Percentiles rank a stretch among this genome's conserved stretches.
Conservation (phyloP, 2,113 vertebrate genomes). For the Platichthys stellatus region DNA sequence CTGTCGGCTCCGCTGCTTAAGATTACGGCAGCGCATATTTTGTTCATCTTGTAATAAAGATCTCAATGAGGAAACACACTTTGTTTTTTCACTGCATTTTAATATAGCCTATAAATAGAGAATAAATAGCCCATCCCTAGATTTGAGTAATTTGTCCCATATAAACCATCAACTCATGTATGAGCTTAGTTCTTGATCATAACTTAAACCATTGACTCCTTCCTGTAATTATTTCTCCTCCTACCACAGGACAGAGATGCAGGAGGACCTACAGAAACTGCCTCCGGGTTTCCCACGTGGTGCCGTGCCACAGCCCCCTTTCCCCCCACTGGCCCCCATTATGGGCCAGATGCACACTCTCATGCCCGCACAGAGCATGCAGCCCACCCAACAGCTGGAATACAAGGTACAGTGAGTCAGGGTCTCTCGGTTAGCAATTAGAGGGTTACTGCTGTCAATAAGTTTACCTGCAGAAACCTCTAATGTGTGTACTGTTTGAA, state of each 20-base stretch:
- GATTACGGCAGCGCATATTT: too few species aligned
- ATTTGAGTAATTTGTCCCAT: background rate
- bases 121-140: too few species aligned
- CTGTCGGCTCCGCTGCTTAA: too few species aligned
- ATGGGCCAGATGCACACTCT: conserved; percentile 90
- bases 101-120: too few species aligned
- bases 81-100: too few species aligned
- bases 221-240: background rate
- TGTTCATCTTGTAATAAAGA: too few species aligned
- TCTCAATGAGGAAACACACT: too few species aligned
- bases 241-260: conserved; percentile 88
- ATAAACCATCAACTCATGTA: background rate
- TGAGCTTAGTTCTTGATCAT: background rate
- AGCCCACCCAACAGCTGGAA: conserved; percentile 92
- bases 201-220: background rate
- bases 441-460: background rate
- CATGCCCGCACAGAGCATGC: conserved; percentile 92
- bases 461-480: background rate
- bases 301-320: conserved; percentile 87
- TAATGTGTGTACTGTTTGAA: background rate
- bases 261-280: conserved; percentile 95
- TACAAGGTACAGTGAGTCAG: conserved; percentile 89
- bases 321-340: conserved; percentile 88
- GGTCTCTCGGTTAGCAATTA: background rate
- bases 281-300: conserved; percentile 90